These are phyloP conservation scores for Cyprinodon tularosa DNA, from an alignment of 2,113 vertebrate genomes.

Conservation along the genomic window DNA sequence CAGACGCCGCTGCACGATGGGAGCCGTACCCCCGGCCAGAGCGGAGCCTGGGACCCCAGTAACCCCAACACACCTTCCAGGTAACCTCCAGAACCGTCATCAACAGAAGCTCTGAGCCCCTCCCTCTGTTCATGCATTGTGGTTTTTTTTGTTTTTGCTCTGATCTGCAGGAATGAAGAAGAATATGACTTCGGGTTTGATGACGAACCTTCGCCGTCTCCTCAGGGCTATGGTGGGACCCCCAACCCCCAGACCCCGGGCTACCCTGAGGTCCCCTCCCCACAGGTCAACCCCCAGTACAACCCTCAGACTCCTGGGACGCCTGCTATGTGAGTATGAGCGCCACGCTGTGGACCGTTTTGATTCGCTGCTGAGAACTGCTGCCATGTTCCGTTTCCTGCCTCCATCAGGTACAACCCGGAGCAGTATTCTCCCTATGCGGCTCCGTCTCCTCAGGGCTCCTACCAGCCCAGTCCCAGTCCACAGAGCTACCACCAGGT, in stretches of 20 bases:
- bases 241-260: slow-evolving; percentile 95
- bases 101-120: not conserved
- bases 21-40: slow-evolving; percentile 93
- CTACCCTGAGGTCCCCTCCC: slow-evolving; percentile 93
- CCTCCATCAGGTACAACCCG: slow-evolving; percentile 88
- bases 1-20: slow-evolving; percentile 93
- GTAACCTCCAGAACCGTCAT: slow-evolving; percentile 55
- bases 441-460: slow-evolving; percentile 91
- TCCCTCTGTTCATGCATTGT: not conserved
- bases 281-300: slow-evolving; percentile 93
- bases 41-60: slow-evolving; percentile 94
- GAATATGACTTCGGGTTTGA: slow-evolving; percentile 93
- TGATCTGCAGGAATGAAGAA: slow-evolving; percentile 84
- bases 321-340: slow-evolving; percentile 88
- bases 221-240: slow-evolving; percentile 91
- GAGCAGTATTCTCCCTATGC: slow-evolving; percentile 95
- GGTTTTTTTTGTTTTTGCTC: not conserved
- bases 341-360: too few species aligned
- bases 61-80: slow-evolving; percentile 94
- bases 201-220: slow-evolving; percentile 92
- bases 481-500: slow-evolving; percentile 97
- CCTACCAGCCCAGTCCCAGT: slow-evolving; percentile 93
- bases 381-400: too few species aligned
- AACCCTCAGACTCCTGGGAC: slow-evolving; percentile 95
- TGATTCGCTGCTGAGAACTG: not conserved